phyloP scores from a whole-genome alignment of 1,140 invertebrate genomes.

The Caligus rogercresseyi region DNA sequence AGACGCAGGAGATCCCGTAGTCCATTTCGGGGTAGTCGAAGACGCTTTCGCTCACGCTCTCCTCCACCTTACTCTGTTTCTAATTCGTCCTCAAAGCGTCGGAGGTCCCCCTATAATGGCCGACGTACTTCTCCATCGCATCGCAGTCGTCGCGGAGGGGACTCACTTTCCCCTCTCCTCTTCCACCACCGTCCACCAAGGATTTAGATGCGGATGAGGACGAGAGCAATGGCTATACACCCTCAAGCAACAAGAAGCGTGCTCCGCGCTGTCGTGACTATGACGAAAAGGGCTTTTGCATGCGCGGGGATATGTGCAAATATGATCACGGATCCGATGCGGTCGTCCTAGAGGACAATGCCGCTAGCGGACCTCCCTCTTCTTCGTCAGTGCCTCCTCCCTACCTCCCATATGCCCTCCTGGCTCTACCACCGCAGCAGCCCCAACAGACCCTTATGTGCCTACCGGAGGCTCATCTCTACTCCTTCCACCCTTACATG shows the following conservation, averaged over 20 bases:
- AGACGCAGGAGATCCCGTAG: background rate
- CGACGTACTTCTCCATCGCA: background rate
- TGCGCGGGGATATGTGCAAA: slow-evolving; percentile 80
- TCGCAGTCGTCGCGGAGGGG: background rate
- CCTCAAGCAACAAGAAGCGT: slow-evolving; percentile 3
- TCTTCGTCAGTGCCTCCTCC: slow-evolving; percentile 27
- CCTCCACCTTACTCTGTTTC: no score
- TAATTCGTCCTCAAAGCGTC: background rate
- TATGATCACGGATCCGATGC: slow-evolving; percentile 89
- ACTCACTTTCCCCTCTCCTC: background rate
- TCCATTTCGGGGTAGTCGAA: background rate
- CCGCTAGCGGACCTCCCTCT: slow-evolving; percentile 2
- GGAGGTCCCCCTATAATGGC: background rate
- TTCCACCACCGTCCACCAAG: background rate
- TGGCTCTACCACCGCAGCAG: slow-evolving; percentile 29
- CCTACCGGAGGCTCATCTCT: slow-evolving; percentile 27
- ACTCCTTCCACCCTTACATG: slow-evolving; percentile 18
- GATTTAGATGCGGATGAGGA: background rate
- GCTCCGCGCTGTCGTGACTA: slow-evolving; percentile 32
- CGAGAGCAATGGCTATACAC: slow-evolving; percentile 11
- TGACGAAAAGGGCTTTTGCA: slow-evolving; percentile 75
- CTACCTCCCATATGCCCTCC: slow-evolving; percentile 26
- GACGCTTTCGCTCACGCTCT: slow-evolving; percentile 22
- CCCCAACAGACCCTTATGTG: slow-evolving; percentile 25
- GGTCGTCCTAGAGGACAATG: slow-evolving; percentile 63